Base-by-base conservation (phyloP, 1,140 invertebrate genomes). In the Bactericera cockerelli region DNA sequence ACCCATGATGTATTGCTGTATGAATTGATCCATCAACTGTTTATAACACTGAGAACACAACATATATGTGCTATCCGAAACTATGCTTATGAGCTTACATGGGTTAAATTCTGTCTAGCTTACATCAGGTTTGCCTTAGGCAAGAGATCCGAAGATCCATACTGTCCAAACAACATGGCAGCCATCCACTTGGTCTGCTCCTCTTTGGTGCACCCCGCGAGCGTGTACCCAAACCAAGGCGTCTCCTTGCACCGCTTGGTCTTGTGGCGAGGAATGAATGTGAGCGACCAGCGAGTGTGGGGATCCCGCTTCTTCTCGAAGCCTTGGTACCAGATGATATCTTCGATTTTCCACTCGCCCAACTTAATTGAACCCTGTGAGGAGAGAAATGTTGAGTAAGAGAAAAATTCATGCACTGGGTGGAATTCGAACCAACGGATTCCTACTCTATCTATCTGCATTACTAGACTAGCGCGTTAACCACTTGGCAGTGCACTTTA, bases 321-420 rank as follows among this genome's bases (percentile, higher is more conserved):
- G 10, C 89, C 89, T 59, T 87, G 72, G 71, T 90, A 93, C 82
- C 86, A 87, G 6, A 82, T 68, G 42, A 88, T 79, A 67, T 89
- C 83, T 69, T 88, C 83, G 21, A 89, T 77, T 63, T 78, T 77
- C 85, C 86, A 89, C 60, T 81, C 80, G 59, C 78, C 77, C 10
- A 85, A 65, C 67, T 81, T 79, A 11, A 75, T 69, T 0, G 79
- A 77, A 63, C 81, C 79, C 74, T 82, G 64, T 61, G 72, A 70
- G 62, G 62, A 63, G 61, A n/a, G n/a, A n/a, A n/a, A n/a, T n/a
- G n/a, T n/a, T n/a, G n/a, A n/a, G n/a, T n/a, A n/a, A n/a, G n/a
- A n/a, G n/a, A n/a, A n/a, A n/a, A n/a, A n/a, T n/a, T n/a, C n/a
- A n/a, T n/a, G n/a, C n/a, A n/a, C n/a, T n/a, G n/a, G n/a, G n/a